Percentiles rank a stretch among this genome's conserved stretches.
phyloP scores from a whole-genome alignment of 1,140 invertebrate species.

The Bactericera cockerelli region DNA sequence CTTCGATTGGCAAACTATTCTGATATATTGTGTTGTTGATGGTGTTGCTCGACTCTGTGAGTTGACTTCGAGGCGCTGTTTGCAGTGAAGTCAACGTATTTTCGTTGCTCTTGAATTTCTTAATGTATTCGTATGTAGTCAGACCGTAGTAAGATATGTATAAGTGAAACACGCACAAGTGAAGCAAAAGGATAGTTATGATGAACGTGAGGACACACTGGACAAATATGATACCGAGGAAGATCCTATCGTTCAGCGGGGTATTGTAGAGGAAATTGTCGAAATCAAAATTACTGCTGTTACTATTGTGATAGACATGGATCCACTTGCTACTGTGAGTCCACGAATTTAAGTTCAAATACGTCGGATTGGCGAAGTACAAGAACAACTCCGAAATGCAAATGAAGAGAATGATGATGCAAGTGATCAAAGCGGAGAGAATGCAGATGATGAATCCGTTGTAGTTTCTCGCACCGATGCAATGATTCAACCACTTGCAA shows the following conservation, averaged over 20 bases:
- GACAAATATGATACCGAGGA: constrained; percentile 26
- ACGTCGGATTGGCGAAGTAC: constrained; percentile 37
- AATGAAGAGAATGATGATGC: constrained; percentile 48
- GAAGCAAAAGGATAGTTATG: constrained; percentile 60
- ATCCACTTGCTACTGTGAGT: constrained; percentile 13
- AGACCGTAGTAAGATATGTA: constrained; percentile 70
- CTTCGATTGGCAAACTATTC: constrained; percentile 1
- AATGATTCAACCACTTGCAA: constrained; percentile 97
- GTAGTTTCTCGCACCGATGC: constrained; percentile 83
- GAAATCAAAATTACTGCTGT: constrained; percentile 23
- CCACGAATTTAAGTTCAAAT: constrained; percentile 33
- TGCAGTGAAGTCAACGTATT: constrained; percentile 6
- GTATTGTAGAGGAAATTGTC: constrained; percentile 19
- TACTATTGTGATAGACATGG: neutral
- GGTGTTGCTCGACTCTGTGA: neutral
- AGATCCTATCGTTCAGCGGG: constrained; percentile 23
- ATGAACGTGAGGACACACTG: constrained; percentile 53
- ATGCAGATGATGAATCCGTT: constrained; percentile 70
- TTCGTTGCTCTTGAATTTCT: constrained; percentile 34
- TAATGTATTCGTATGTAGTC: constrained; percentile 80
- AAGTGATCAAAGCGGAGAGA: constrained; percentile 59
- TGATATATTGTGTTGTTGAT: constrained; percentile 4
- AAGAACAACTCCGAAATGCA: constrained; percentile 48
- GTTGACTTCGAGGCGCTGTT: neutral
- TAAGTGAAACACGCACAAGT: constrained; percentile 78